phyloP scores from a whole-genome alignment of 2,113 vertebrate species.

The Tachycineta bicolor region DNA sequence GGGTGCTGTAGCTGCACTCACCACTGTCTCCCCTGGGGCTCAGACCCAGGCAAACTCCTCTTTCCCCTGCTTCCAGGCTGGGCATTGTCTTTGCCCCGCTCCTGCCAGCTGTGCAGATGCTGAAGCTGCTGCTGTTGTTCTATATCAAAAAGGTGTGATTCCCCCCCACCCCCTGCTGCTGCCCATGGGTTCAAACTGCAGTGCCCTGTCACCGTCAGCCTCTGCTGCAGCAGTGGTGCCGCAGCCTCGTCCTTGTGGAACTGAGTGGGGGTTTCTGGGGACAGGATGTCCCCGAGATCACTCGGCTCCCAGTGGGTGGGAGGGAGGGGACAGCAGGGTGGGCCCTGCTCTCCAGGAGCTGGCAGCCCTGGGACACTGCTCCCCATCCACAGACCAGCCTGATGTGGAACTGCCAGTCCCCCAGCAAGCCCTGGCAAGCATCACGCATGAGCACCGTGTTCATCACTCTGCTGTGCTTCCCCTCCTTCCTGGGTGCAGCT shows the following conservation, averaged over 20 bases:
- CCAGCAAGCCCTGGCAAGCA: constrained; percentile 88
- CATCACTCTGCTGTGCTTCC: constrained; percentile 91
- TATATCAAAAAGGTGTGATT: constrained; percentile 88
- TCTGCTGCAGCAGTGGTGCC: background rate
- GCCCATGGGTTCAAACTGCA: accelerated
- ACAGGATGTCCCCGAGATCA: accelerated
- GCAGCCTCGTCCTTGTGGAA: accelerated
- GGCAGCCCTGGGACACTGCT: accelerated
- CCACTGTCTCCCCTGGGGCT: accelerated
- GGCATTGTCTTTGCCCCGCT: constrained; percentile 86
- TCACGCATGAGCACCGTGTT: constrained; percentile 92
- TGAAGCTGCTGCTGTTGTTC: constrained; percentile 90
- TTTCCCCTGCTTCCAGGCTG: constrained; percentile 75
- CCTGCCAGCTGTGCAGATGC: constrained; percentile 82
- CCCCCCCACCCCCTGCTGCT: too few species aligned
- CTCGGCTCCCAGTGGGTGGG: accelerated
- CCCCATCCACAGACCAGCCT: constrained; percentile 82
- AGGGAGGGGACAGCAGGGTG: background rate
- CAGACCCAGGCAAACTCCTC: accelerated
- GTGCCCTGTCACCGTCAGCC: background rate
- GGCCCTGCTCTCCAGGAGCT: accelerated
- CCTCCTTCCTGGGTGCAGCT: constrained; percentile 86
- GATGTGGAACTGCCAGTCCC: constrained; percentile 91
- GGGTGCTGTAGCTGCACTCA: background rate
- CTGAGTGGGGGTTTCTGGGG: background rate